phyloP scores from a whole-genome alignment of 2,797 vertebrate species.

The Chaetophractus vellerosus region DNA sequence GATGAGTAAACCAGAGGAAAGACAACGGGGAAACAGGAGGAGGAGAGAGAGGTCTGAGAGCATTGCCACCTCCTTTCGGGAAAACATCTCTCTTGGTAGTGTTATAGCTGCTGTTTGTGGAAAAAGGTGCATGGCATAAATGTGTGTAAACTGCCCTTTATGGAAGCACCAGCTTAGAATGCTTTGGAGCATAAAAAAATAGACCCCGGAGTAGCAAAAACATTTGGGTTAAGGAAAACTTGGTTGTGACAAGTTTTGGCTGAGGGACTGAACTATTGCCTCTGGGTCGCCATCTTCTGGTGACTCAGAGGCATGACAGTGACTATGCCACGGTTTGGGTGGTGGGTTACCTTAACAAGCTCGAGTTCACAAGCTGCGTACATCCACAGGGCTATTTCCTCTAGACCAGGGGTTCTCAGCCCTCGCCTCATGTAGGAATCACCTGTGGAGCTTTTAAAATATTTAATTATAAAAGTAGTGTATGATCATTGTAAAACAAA shows the following conservation, averaged over 20 bases:
- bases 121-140: not conserved
- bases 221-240: conserved; percentile 45
- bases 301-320: not conserved
- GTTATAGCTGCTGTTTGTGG: not conserved
- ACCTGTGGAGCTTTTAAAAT: not conserved
- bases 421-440: not conserved
- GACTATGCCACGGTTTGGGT: not conserved
- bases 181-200: not conserved
- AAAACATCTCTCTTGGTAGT: not conserved
- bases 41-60: not conserved
- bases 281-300: conserved; percentile 70
- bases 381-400: not conserved
- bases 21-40: not conserved
- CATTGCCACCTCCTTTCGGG: not conserved
- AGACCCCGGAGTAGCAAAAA: conserved; percentile 1
- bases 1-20: conserved; percentile 35
- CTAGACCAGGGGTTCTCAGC: not conserved
- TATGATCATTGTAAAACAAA: not conserved
- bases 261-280: not conserved
- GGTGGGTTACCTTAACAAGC: not conserved
- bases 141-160: not conserved
- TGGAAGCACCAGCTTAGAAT: not conserved
- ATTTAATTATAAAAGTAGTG: not conserved
- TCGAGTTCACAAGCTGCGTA: not conserved
- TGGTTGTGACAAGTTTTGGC: conserved; percentile 34